Percentiles rank a stretch among this genome's conserved stretches.
These are phyloP conservation scores for Monarcha castaneiventris DNA, from an alignment of 2,113 vertebrate species.

Conservation along the genomic window DNA sequence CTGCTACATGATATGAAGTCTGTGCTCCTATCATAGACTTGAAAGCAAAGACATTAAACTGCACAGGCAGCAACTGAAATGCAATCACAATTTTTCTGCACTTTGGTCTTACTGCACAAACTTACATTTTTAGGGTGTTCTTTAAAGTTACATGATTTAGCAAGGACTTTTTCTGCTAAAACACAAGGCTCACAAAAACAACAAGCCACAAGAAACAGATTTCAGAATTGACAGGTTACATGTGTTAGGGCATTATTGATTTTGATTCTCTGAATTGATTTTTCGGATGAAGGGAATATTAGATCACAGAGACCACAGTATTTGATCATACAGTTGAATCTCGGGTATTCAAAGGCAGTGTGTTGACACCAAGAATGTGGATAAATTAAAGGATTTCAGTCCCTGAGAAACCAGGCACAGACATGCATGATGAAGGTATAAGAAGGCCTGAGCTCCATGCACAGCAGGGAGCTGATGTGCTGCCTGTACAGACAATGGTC, in stretches of 20 bases:
- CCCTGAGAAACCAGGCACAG: neutral
- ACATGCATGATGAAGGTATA: neutral
- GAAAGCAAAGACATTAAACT: neutral
- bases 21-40: neutral
- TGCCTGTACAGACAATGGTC: neutral
- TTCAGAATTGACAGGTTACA: neutral
- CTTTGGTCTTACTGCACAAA: neutral
- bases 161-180: neutral
- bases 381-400: neutral
- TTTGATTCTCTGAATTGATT: neutral
- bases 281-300: slow-evolving; percentile 24
- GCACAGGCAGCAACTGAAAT: neutral
- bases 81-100: neutral
- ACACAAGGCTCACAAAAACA: neutral
- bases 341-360: neutral
- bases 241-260: neutral
- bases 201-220: neutral
- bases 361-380: neutral
- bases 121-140: neutral
- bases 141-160: neutral
- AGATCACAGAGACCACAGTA: neutral
- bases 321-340: neutral
- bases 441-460: neutral
- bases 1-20: neutral
- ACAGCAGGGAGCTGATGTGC: neutral